These are phyloP conservation scores for Notechis scutatus DNA, from an alignment of 2,113 vertebrate species.

Conservation along the genomic window DNA sequence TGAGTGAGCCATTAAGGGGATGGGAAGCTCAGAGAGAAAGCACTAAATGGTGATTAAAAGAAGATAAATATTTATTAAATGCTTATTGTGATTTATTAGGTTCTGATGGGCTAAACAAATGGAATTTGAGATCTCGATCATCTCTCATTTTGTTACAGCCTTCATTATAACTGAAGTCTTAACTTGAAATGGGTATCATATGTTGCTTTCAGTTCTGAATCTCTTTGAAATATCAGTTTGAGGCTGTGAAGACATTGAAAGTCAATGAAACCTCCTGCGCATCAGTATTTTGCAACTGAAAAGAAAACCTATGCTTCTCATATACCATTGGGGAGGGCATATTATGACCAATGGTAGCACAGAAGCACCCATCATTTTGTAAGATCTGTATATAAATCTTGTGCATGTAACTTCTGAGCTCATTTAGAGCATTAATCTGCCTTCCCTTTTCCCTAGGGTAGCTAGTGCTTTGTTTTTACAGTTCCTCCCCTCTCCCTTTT, in stretches of 20 bases:
- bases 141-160: slow-evolving; percentile 68
- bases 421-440: background rate
- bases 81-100: slow-evolving; percentile 72
- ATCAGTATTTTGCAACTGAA: slow-evolving; percentile 46
- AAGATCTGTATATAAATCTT: background rate
- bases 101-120: slow-evolving; percentile 69
- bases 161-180: slow-evolving; percentile 70
- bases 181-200: slow-evolving; percentile 70
- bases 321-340: background rate
- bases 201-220: slow-evolving; percentile 71
- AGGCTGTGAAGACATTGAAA: slow-evolving; percentile 64
- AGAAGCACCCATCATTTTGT: background rate
- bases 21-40: slow-evolving; percentile 64
- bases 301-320: background rate
- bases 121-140: slow-evolving; percentile 71
- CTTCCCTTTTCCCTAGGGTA: background rate
- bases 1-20: slow-evolving; percentile 64
- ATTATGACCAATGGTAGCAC: background rate
- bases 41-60: slow-evolving; percentile 69
- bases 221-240: slow-evolving; percentile 73
- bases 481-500: background rate
- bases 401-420: background rate
- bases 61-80: slow-evolving; percentile 79
- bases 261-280: slow-evolving; percentile 61
- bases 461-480: background rate